Base-by-base conservation (phyloP, 2,888 invertebrate genomes). In the Hyposoter dolosus region DNA sequence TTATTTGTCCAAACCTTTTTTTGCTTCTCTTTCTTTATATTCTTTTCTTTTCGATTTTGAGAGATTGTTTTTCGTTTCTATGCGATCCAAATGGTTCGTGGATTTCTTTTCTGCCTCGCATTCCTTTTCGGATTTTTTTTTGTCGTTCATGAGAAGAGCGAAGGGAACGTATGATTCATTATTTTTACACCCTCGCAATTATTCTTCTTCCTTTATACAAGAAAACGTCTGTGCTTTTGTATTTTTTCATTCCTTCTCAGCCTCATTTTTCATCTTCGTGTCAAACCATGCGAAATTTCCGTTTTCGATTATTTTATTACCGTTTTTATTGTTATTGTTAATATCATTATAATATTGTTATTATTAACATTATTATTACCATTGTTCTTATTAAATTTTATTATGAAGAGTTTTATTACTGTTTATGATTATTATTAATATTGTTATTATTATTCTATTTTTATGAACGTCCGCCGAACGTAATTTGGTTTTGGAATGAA, bases 291-390 rank as follows among this genome's bases (percentile, higher is more conserved):
- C n/a, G 28, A 66, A 19, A 6, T 19, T 56, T 43, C n/a, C 35
- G 7, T 72, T 72, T 23, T 12, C 23, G 19, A 47, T 15, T 19
- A 53, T 63, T 40, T 76, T 60, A 32, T 75, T 75, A 63, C 23
- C 60, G 23, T 43, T 12, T 15, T 76, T 56, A 75, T 76, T 66
- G 17, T 71, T 60, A 47, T 69, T 69, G 43, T 56, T 5, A 28
- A 15, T 15, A 5, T 15, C 15, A 6, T 60, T 60, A 28, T 28
- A 15, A 28, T 28, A 15, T 35, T 3, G 45, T 77, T 50, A 12
- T 69, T 76, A n/a, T 66, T 72, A 17, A 45, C 72, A 53, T 19
- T 71, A 43, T 45, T 5, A 7, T 68, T 76, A 35, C 7, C 45
- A 75, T 76, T 66, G 17, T 71, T 60, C 19, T 69, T 69, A 23